phyloP scores from a whole-genome alignment of 2,113 vertebrate species.

The Cyanoliseus patagonus region DNA sequence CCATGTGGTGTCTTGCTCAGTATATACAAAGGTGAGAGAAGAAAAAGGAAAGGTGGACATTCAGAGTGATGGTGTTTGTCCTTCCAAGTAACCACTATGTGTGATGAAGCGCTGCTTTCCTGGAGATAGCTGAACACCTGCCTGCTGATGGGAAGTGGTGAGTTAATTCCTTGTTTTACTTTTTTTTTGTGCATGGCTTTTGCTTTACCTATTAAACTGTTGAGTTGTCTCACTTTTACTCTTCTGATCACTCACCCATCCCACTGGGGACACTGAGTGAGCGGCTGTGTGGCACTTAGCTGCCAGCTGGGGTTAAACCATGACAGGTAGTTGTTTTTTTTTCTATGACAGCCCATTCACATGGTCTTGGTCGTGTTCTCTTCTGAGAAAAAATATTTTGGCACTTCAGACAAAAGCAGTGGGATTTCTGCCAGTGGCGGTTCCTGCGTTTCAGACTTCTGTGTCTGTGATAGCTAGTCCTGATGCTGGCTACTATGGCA shows the following conservation, averaged over 20 bases:
- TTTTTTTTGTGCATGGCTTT: neutral
- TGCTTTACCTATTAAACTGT: neutral
- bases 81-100: neutral
- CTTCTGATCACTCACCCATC: neutral
- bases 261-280: neutral
- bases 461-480: neutral
- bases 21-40: neutral
- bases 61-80: neutral
- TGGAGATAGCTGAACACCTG: neutral
- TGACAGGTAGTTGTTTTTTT: neutral
- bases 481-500: neutral
- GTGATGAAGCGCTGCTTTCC: neutral
- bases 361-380: neutral
- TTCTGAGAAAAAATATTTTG: neutral
- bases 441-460: neutral
- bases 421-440: neutral
- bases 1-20: neutral
- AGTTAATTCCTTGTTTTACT: neutral
- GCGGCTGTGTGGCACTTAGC: neutral
- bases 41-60: neutral
- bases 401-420: neutral
- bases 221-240: neutral
- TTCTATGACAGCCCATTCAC: neutral
- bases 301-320: neutral
- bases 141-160: neutral